Percentiles rank a stretch among this genome's conserved stretches.
Evolutionary conservation across 2,113 vertebrate genomes (phyloP).

Genomic region (Seriola rivoliana): DNA sequence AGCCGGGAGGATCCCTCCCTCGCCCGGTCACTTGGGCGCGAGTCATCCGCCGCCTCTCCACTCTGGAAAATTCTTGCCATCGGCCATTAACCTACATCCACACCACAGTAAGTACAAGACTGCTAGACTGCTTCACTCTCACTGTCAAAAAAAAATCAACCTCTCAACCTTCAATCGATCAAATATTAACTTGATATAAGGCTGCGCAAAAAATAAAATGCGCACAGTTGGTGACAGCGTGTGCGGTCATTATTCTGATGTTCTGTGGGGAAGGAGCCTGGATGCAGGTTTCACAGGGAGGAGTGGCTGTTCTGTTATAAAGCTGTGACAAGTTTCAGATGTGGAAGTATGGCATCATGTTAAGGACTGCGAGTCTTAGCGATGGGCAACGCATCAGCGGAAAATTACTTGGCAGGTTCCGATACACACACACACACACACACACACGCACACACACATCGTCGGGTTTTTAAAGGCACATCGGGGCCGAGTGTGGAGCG

Average conservation of each 20-base stretch:
- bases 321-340: conserved; percentile 59
- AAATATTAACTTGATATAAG: conserved; percentile 56
- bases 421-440: neutral
- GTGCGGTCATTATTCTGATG: conserved; percentile 38
- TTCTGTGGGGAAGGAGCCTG: conserved; percentile 20
- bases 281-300: conserved; percentile 38
- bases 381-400: conserved; percentile 32
- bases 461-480: neutral
- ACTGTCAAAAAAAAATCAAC: neutral
- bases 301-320: conserved; percentile 51
- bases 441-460: neutral
- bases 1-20: conserved; percentile 89
- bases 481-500: neutral
- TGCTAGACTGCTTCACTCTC: neutral
- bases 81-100: conserved; percentile 92
- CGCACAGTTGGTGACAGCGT: conserved; percentile 39
- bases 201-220: conserved; percentile 49
- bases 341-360: conserved; percentile 33
- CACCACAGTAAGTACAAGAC: conserved; percentile 90
- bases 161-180: neutral
- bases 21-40: conserved; percentile 88
- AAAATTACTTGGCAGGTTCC: conserved; percentile 54
- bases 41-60: conserved; percentile 90
- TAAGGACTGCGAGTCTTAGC: conserved; percentile 10
- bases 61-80: conserved; percentile 91